A percentile compares a stretch with the other conserved stretches of the same genome.
Evolutionary conservation across 92 coral and sea anemone genomes (phyloP).

Genomic region (Phenganax subtilis): DNA sequence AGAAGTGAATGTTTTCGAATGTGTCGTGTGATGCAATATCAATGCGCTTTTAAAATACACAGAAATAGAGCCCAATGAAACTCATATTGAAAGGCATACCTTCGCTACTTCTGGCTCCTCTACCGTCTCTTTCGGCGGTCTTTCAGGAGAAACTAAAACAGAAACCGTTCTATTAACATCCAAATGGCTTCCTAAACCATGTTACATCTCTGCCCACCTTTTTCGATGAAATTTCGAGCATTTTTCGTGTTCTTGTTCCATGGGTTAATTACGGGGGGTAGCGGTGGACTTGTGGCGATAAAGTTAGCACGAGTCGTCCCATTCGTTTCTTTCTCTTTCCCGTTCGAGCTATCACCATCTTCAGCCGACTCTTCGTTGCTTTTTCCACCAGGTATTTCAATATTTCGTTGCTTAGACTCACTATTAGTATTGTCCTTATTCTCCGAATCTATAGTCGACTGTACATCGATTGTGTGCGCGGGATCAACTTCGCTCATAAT

Average conservation of each 20-base stretch:
- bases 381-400: not conserved
- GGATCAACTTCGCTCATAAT: slow-evolving; percentile 10
- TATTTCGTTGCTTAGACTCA: not conserved
- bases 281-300: slow-evolving; percentile 18
- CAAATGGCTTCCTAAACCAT: not conserved
- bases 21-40: not conserved
- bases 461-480: slow-evolving; percentile 1
- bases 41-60: not conserved
- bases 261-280: slow-evolving; percentile 36
- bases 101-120: slow-evolving; percentile 13
- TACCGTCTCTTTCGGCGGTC: not conserved
- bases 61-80: not conserved
- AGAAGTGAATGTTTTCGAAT: not conserved
- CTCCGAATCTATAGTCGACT: not conserved
- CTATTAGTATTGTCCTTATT: not conserved
- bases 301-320: slow-evolving; percentile 23
- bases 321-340: not conserved
- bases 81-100: not conserved
- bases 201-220: not conserved
- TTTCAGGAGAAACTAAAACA: slow-evolving; percentile 14
- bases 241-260: slow-evolving; percentile 31
- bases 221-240: slow-evolving; percentile 17
- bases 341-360: slow-evolving; percentile 6
- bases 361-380: slow-evolving; percentile 1
- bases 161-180: not conserved